Conservation (phyloP, 2,888 invertebrate species). For the Gastracanthus pulcherrimus region DNA sequence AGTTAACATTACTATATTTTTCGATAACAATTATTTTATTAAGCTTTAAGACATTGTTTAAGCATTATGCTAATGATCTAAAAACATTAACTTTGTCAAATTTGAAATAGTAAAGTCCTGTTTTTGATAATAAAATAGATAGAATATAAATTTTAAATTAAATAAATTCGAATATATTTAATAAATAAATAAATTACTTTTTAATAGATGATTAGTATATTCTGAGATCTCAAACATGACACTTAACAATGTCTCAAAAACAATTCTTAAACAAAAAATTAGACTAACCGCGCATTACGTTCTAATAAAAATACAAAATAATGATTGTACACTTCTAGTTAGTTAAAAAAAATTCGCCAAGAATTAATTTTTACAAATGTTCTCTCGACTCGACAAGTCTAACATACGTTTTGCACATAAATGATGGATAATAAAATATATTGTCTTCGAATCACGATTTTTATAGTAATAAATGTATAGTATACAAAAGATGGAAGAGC, state of each 20-base stretch:
- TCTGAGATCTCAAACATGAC: conserved; percentile 30
- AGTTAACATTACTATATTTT: conserved; percentile 55
- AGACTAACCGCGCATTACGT: conserved; percentile 36
- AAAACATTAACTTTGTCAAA: conserved; percentile 13
- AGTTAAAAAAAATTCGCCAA: conserved; percentile 34
- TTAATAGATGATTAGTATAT: conserved; percentile 15
- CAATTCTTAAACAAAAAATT: conserved; percentile 37
- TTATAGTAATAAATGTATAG: conserved; percentile 42
- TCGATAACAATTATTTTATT: conserved; percentile 51
- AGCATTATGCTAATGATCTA: conserved; percentile 38
- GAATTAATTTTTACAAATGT: conserved; percentile 51
- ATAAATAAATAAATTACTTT: conserved; percentile 50
- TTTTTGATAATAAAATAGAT: conserved; percentile 24
- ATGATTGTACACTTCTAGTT: conserved; percentile 21
- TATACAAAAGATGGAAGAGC: conserved; percentile 52
- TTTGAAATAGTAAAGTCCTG: conserved; percentile 8
- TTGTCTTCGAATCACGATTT: conserved; percentile 51
- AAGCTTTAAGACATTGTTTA: conserved; percentile 46
- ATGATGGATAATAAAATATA: conserved; percentile 51
- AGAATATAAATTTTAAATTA: conserved; percentile 30
- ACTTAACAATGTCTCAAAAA: conserved; percentile 46
- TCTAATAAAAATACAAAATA: conserved; percentile 52
- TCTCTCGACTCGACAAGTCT: conserved; percentile 3
- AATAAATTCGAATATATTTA: conserved; percentile 30
- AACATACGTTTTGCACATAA: conserved; percentile 33